Base-by-base conservation (phyloP, 2,888 invertebrate genomes). In the Reticulitermes lucifugus region DNA sequence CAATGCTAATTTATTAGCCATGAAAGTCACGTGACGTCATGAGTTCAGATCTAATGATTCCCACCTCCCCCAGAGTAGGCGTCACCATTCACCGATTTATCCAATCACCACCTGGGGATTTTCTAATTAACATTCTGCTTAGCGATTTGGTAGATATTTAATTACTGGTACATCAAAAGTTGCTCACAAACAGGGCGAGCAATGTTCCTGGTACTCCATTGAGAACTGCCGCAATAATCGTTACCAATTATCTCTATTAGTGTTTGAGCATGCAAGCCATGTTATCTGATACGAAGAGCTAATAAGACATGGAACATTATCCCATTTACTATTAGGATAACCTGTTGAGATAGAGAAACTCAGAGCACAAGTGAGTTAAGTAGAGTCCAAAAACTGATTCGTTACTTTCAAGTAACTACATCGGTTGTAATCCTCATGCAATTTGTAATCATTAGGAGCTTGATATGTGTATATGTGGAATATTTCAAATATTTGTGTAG, bases 21-120 rank as follows among this genome's bases (percentile, higher is more conserved):
- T n/a, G n/a, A 65, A n/a, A 65, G 12, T n/a, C 65, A n/a, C 10
- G 7, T 65, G 65, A 65, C 65, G 65, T 65, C 65, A 65, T 65
- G 65, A 65, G 7, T 18, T 1, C 4, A 14, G 55, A 55, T 55
- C 55, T 55, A 55, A 55, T 55, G 55, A 55, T 18, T 9, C 4
- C 18, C 55, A 35, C 35, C 4, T 35, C 35, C 35, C 51, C 51
- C 51, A 60, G 18, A 60, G 22, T 60, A 60, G 60, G 60, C 60
- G 60, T 60, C 18, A 60, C 65, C 9, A n/a, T 65, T 65, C 65
- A 25, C 65, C 25, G 9, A 65, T 25, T 65, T 65, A 65, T 65
- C 65, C 65, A 65, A 65, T 65, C n/a, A 12, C 65, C 65, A 65
- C 65, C 65, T 65, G 65, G n/a, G 65, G 65, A 65, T 65, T 65